Percentiles rank a stretch among this genome's conserved stretches.
phyloP scores from a whole-genome alignment of 2,113 vertebrate genomes.

The Xiphophorus hellerii region DNA sequence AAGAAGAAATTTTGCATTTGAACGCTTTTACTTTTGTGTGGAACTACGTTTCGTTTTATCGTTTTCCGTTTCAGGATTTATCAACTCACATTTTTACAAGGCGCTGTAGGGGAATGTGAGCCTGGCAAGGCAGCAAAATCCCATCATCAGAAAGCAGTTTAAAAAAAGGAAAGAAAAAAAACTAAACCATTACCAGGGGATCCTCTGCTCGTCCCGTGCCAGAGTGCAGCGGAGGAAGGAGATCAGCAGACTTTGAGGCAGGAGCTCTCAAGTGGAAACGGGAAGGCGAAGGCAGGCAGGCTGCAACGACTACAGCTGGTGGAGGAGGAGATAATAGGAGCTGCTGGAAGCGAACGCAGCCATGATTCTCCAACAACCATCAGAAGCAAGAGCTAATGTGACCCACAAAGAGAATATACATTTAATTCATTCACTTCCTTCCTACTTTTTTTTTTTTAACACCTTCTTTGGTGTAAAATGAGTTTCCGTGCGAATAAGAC shows the following conservation, averaged over 20 bases:
- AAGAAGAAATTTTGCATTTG: too few relatives aligned
- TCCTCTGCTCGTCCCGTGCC: slow-evolving; percentile 34
- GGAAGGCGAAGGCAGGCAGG: slow-evolving; percentile 9
- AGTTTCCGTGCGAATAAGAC: background rate
- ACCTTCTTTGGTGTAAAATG: background rate
- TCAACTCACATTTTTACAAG: too few relatives aligned
- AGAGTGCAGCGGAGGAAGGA: slow-evolving; percentile 19
- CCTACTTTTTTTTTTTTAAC: background rate
- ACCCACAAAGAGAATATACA: background rate
- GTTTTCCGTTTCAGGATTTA: too few relatives aligned
- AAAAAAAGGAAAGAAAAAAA: slow-evolving; percentile 19
- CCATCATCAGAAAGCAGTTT: slow-evolving; percentile 42
- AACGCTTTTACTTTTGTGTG: too few relatives aligned
- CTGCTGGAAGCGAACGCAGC: background rate
- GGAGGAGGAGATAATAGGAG: slow-evolving; percentile 30
- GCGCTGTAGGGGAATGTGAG: background rate
- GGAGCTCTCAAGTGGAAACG: slow-evolving; percentile 15
- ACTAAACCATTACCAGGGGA: slow-evolving; percentile 1
- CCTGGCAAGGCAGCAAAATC: slow-evolving; percentile 41
- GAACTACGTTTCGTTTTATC: too few relatives aligned
- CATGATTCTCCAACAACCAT: background rate
- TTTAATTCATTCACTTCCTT: background rate
- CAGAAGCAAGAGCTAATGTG: background rate
- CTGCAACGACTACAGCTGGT: slow-evolving; percentile 35
- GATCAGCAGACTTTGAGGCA: slow-evolving; percentile 19